phyloP scores from a whole-genome alignment of 2,797 vertebrate species.

The Poeciliopsis infans region DNA sequence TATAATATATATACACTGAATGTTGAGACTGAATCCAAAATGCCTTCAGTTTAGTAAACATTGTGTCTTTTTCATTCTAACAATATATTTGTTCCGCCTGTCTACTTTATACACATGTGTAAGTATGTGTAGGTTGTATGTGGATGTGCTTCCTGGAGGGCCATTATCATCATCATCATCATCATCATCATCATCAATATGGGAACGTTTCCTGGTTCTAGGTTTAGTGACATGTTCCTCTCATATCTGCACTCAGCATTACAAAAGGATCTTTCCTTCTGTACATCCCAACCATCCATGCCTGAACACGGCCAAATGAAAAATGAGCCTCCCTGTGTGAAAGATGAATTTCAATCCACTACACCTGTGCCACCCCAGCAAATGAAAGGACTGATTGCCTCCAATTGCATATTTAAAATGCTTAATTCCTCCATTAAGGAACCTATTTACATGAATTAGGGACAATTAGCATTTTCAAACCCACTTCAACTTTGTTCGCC shows the following conservation, averaged over 20 bases:
- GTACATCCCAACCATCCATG: conserved; percentile 72
- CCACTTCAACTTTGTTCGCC: conserved; percentile 88
- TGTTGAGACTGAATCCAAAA: background rate
- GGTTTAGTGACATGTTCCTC: conserved; percentile 57
- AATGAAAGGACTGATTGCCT: conserved; percentile 85
- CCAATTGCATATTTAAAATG: conserved; percentile 85
- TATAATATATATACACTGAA: background rate
- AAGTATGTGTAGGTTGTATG: background rate
- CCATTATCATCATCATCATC: background rate
- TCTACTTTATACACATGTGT: background rate
- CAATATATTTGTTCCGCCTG: no score
- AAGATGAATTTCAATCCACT: conserved; percentile 85
- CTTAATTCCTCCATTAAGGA: conserved; percentile 87
- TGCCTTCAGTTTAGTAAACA: no score
- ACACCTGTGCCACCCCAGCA: conserved; percentile 84
- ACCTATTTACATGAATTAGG: conserved; percentile 87
- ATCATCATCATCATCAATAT: background rate
- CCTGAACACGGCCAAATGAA: conserved; percentile 81
- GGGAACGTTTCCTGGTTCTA: conserved; percentile 50
- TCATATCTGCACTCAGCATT: conserved; percentile 62
- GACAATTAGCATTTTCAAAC: conserved; percentile 88
- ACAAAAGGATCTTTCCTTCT: conserved; percentile 60
- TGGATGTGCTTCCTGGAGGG: background rate
- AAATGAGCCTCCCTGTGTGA: conserved; percentile 81
- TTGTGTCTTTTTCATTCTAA: no score